Evolutionary conservation across 2,888 invertebrate species (phyloP), one percentile per base, ranked within the genome.

Genomic region (Apotomis turbidana): DNA sequence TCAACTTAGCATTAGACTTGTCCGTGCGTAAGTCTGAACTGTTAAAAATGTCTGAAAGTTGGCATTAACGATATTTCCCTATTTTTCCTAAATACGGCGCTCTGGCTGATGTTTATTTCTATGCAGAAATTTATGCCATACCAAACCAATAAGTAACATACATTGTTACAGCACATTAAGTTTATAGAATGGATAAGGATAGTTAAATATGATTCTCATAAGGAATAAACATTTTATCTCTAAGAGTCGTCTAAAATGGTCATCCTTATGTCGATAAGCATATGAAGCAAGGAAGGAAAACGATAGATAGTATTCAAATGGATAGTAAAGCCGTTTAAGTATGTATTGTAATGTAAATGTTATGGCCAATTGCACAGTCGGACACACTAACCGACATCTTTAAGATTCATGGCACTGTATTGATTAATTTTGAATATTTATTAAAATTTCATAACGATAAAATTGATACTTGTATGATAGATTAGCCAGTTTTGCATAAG

Each of bases 401-500:
- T 27, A n/a, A 9, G n/a, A 55, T 55, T 57, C 27, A 51, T 59
- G 6, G 15, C 4, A 27, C 15, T 44, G 44, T 46, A 46, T 46
- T 10, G 27, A 46, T 4, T 5, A 15, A 58, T 38, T 58, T 63
- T 46, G 58, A 72, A 63, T 61, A 68, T 68, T 38, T 68, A 68
- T 59, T 38, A 51, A 72, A 49, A 57, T 72, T 68, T 58, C 13
- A 62, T 46, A 49, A 52, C 36, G 27, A 51, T 38, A 44, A 64
- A 49, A 66, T 41, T 52, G 44, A 58, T 49, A 60, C 60, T 12
- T 15, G 36, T 58, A 55, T 58, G 63, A 58, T 63, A 54, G 15
- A 63, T 63, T 72, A 46, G 44, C 52, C 54, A 46, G 62, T 54
- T 63, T 63, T 68, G 68, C 52, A 59, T 68, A 63, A 71, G 52